phyloP scores from a whole-genome alignment of 2,888 invertebrate genomes.

The Lobophora halterata region DNA sequence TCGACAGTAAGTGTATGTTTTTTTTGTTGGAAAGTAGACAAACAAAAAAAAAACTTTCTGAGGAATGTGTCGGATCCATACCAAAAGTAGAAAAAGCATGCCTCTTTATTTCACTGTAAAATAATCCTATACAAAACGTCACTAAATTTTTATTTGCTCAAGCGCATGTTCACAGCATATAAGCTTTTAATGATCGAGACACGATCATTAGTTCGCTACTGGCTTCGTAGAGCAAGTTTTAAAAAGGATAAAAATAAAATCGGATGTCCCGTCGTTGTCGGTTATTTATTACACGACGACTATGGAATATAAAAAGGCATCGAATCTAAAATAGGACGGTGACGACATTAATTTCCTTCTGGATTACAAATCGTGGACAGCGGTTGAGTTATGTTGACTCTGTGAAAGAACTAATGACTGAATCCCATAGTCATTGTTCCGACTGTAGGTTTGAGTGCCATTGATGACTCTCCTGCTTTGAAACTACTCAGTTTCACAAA shows the following conservation, averaged over 20 bases:
- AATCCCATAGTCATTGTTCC: too few relatives aligned
- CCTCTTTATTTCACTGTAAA: too few relatives aligned
- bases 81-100: slow-evolving; percentile 3
- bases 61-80: too few relatives aligned
- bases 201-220: slow-evolving; percentile 14
- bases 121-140: too few relatives aligned
- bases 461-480: too few relatives aligned
- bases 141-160: slow-evolving; percentile 11
- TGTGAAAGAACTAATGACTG: slow-evolving; percentile 2
- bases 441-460: too few relatives aligned
- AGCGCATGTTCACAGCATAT: slow-evolving; percentile 13
- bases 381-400: slow-evolving; percentile 10
- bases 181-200: slow-evolving; percentile 12
- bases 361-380: slow-evolving; percentile 12
- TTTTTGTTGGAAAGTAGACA: too few relatives aligned
- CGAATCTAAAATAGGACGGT: slow-evolving; percentile 30
- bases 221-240: slow-evolving; percentile 7
- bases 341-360: slow-evolving; percentile 21
- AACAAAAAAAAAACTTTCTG: too few relatives aligned
- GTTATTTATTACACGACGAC: slow-evolving; percentile 30
- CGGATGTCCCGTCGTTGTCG: slow-evolving; percentile 29
- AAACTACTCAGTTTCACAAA: too few relatives aligned
- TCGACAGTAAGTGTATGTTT: too few relatives aligned
- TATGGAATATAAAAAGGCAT: slow-evolving; percentile 29
- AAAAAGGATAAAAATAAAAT: slow-evolving; percentile 27